A percentile compares a stretch with the other conserved stretches of the same genome.
These are phyloP conservation scores for Neoascia interrupta DNA, from an alignment of 2,888 invertebrate species.

Conservation along the genomic window DNA sequence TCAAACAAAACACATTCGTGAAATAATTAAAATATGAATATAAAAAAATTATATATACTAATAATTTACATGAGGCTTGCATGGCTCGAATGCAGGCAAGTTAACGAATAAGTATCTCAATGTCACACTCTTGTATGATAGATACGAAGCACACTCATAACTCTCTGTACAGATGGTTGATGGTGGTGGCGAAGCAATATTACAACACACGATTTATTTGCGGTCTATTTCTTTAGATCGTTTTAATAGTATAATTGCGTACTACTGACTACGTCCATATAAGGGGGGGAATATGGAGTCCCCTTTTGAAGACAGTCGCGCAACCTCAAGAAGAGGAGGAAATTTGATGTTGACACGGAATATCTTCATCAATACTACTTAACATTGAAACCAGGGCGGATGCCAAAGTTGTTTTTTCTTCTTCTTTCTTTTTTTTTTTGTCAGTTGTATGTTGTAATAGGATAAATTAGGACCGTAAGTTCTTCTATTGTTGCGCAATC, in stretches of 20 bases:
- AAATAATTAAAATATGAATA: conserved; percentile 48
- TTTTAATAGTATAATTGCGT: conserved; percentile 60
- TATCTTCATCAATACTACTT: conserved; percentile 65
- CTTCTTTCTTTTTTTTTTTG: too few relatives aligned
- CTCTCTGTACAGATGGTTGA: not conserved
- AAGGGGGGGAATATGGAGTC: not conserved
- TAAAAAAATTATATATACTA: too few relatives aligned
- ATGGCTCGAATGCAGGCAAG: conserved; percentile 48
- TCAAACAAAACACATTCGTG: conserved; percentile 27
- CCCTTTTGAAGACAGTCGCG: not conserved
- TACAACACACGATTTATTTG: conserved; percentile 47
- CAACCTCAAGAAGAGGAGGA: conserved; percentile 19
- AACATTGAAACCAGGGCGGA: conserved; percentile 19
- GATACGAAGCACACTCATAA: conserved; percentile 12
- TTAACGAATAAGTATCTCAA: conserved; percentile 57
- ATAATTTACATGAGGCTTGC: conserved; percentile 59
- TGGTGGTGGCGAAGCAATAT: conserved; percentile 15
- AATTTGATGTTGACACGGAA: conserved; percentile 60
- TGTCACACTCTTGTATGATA: conserved; percentile 48
- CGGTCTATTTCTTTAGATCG: conserved; percentile 67
- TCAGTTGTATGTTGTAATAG: conserved; percentile 31
- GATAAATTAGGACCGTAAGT: not conserved
- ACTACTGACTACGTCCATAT: not conserved
- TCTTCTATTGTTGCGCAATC: not conserved
- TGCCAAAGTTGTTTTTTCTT: too few relatives aligned